Evolutionary conservation across 2,888 invertebrate species (phyloP).

Genomic region (Microplitis deprimator): DNA sequence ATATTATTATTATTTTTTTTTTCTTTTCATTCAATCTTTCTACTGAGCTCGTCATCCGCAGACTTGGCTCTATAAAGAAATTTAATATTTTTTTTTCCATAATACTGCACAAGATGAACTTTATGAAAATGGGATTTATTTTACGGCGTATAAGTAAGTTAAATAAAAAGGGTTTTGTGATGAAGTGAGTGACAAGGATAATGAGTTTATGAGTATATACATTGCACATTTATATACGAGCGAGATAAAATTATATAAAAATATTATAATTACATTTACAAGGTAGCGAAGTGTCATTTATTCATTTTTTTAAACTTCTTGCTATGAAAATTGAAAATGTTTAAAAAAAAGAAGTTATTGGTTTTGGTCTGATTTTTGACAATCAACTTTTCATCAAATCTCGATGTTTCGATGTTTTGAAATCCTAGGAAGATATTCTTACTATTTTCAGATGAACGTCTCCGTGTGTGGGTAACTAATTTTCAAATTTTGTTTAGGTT

Average conservation of each 20-base stretch:
- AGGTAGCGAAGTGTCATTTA: background rate
- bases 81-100: background rate
- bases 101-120: background rate
- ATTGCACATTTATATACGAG: no score
- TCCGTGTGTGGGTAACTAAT: no score
- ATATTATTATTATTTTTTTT: background rate
- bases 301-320: no score
- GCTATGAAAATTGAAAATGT: no score
- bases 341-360: no score
- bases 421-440: no score
- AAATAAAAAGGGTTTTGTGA: background rate
- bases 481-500: no score
- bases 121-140: conserved; percentile 17
- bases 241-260: background rate
- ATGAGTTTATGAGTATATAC: background rate
- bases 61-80: background rate
- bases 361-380: no score
- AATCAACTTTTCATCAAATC: no score
- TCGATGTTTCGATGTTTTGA: no score
- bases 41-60: background rate
- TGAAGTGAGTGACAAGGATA: conserved; percentile 1
- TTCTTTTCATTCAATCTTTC: background rate
- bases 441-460: no score
- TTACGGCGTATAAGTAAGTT: background rate
- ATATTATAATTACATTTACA: background rate